A percentile compares a stretch with the other conserved stretches of the same genome.
Evolutionary conservation across 2,113 vertebrate species (phyloP).

Genomic region (Himantopus leucocephalus): DNA sequence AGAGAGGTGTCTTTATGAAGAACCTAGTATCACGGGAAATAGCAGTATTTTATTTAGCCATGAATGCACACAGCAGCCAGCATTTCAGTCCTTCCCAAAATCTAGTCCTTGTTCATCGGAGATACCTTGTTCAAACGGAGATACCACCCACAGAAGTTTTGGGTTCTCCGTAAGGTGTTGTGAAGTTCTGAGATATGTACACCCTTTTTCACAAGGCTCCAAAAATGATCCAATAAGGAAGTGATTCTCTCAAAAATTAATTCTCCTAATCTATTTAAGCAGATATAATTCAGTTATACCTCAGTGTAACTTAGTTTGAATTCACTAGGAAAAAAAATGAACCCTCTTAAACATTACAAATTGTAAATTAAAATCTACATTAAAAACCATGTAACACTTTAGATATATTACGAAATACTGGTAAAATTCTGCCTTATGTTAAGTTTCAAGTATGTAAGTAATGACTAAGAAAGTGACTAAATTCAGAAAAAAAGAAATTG

Average conservation of each 20-base stretch:
- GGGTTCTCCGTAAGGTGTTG: fast-evolving
- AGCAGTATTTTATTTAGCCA: background rate
- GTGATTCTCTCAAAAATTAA: background rate
- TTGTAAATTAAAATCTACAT: background rate
- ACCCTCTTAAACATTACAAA: background rate
- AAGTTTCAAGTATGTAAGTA: background rate
- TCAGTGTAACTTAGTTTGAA: background rate
- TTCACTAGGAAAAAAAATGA: background rate
- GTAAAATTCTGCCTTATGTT: background rate
- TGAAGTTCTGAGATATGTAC: background rate
- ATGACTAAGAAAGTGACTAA: background rate
- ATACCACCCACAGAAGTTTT: background rate
- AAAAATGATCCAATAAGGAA: background rate
- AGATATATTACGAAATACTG: background rate
- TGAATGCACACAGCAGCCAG: fast-evolving
- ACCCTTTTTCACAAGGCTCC: background rate
- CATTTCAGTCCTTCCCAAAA: background rate
- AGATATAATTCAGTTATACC: background rate
- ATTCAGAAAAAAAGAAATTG: background rate
- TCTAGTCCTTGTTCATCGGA: no score
- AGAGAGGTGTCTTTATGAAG: background rate
- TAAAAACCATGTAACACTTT: background rate
- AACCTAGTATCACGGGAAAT: background rate
- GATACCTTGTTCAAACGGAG: fast-evolving
- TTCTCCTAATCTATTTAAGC: background rate